Evolutionary conservation across 2,113 vertebrate genomes (phyloP), one percentile per base, ranked within the genome.

Genomic region (Marcusenius ussheri): DNA sequence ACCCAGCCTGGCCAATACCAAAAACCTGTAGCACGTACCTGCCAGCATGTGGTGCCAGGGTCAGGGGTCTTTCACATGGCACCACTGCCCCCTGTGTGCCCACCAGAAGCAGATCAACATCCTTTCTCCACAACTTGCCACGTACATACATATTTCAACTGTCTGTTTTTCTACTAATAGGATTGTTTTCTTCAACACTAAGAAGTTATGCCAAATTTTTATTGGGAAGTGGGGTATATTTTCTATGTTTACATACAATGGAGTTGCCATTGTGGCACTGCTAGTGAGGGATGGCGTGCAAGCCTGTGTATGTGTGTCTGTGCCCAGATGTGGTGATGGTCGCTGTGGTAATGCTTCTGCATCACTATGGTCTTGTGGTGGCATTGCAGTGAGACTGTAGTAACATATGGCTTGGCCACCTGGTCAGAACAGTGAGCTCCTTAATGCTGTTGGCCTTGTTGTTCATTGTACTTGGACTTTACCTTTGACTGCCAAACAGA

Each of bases 181-280:
- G 83, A 47, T 84, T 84, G 45, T 47, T 84, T 80, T 80, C 74
- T 80, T 42, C n/a, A n/a, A 88, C 35, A 62, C 31, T 31, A 62
- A 45, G 6, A 58, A 10, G 5, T 83, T 42, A 2, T 62, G 45
- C 66, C 66, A 89, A 51, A 51, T 62, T 89, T 53, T 58, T 66
- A 62, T 85, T 45, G 56, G 31, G 39, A 46, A 19, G 27, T 89
- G 77, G 50, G 35, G 35, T 62, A 27, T 89, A 45, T 58, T 58
- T 35, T 89, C 51, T 77, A 45, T 42, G 50, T 84, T 89, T 46
- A 89, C n/a, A 83, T 85, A 84, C 51, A 89, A 85, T 85, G 77
- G 35, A 31, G 51, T 45, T 24, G 50, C 10, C 21, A 51, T 83
- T 84, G 39, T 47, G 50, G 89, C 77, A 58, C 77, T 58, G 56